Conservation (phyloP, 2,797 vertebrate genomes). For the Enteromius afrohamiltoni region DNA sequence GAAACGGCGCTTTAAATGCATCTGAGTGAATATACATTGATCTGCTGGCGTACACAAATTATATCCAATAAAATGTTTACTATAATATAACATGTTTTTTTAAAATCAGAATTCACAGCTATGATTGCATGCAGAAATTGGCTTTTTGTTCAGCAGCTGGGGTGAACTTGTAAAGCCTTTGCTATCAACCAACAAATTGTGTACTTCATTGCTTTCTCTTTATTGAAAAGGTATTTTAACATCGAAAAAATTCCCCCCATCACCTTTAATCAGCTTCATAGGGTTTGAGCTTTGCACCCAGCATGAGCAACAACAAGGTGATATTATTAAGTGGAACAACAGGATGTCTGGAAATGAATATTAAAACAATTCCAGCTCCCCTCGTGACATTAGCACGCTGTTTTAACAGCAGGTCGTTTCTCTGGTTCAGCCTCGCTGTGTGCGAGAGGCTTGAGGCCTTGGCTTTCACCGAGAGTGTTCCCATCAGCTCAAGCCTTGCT, state of each 20-base stretch:
- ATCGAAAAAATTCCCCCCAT: not conserved
- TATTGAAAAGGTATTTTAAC: conserved; percentile 7
- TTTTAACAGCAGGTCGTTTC: conserved; percentile 10
- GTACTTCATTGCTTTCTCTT: not conserved
- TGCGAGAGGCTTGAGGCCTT: not conserved
- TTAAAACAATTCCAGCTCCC: conserved; percentile 27
- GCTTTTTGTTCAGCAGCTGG: not conserved
- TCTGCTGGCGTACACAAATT: not conserved
- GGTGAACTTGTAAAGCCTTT: not conserved
- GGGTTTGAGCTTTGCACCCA: conserved; percentile 5
- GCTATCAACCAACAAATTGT: not conserved
- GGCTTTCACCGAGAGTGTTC: not conserved
- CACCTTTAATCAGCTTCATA: conserved; percentile 29
- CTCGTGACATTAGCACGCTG: conserved; percentile 6
- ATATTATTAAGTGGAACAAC: conserved; percentile 34
- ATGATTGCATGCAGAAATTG: not conserved
- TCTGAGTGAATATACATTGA: not conserved
- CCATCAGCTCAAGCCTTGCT: not conserved
- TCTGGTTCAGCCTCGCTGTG: not conserved
- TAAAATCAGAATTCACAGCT: not conserved
- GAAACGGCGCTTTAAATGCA: conserved; percentile 9
- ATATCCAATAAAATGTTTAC: not conserved
- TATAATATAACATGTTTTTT: not conserved
- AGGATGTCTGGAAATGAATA: conserved; percentile 40
- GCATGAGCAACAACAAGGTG: conserved; percentile 16